Evolutionary conservation across 2,113 vertebrate genomes (phyloP).

Genomic region (Poeciliopsis turrubarensis): DNA sequence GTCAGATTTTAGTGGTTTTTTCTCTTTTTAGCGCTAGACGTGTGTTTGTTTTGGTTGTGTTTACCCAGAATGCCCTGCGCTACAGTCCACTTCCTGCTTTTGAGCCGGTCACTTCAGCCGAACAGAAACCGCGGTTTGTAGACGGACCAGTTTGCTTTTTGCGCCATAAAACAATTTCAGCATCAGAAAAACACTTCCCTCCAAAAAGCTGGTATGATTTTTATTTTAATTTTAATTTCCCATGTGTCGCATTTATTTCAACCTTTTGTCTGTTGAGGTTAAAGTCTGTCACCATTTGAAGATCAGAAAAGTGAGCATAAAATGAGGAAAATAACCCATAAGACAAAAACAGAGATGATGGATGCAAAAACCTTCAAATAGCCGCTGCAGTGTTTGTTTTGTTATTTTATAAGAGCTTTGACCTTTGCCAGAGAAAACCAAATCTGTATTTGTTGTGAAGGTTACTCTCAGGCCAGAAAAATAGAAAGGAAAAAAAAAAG

Average conservation of each 20-base stretch:
- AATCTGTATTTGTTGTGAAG: background rate
- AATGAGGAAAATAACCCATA: background rate
- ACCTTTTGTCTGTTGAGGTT: background rate
- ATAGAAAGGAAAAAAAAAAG: background rate
- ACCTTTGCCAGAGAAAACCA: background rate
- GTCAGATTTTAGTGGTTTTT: too few species aligned
- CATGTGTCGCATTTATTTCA: background rate
- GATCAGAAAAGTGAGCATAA: background rate
- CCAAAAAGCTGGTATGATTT: too few species aligned
- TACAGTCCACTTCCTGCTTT: too few species aligned
- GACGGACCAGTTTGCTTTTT: too few species aligned
- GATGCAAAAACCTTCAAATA: background rate
- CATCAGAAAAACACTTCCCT: too few species aligned
- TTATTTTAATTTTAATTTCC: too few species aligned
- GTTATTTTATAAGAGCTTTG: conserved; percentile 3
- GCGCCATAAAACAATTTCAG: too few species aligned
- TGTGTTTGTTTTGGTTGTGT: too few species aligned
- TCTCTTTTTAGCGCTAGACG: too few species aligned
- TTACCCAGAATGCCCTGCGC: too few species aligned
- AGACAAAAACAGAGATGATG: background rate
- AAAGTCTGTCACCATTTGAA: background rate
- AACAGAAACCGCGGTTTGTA: too few species aligned
- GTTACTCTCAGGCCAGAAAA: background rate
- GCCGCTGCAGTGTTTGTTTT: background rate
- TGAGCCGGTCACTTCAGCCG: too few species aligned